Evolutionary conservation across 2,113 vertebrate genomes (phyloP).

Genomic region (Ctenomys sociabilis): DNA sequence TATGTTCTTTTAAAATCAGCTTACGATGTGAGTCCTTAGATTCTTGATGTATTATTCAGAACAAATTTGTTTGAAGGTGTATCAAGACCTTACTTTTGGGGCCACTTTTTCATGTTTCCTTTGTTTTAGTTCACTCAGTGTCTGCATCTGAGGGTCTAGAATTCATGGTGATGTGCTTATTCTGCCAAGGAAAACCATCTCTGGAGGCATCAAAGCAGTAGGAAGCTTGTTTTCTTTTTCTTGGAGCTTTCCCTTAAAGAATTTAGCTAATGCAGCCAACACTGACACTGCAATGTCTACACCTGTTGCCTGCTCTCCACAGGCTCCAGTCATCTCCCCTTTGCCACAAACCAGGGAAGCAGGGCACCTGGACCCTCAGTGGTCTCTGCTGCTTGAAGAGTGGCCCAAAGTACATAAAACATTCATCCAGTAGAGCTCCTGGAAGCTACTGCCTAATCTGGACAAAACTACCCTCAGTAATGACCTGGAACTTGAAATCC

Average conservation of each 20-base stretch:
- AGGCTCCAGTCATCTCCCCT: background rate
- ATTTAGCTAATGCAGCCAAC: background rate
- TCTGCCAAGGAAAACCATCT: background rate
- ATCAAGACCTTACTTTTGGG: conserved; percentile 4
- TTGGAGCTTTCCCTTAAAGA: conserved; percentile 11
- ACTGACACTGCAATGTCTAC: background rate
- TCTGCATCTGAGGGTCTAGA: conserved; percentile 37
- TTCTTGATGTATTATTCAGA: conserved; percentile 79
- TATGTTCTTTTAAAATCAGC: conserved; percentile 33
- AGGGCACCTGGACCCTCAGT: background rate
- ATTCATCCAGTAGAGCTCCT: background rate
- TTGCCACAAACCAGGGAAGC: background rate
- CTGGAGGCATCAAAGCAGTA: conserved; percentile 46
- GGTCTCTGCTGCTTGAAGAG: background rate
- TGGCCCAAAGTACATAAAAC: background rate
- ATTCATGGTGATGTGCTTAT: conserved; percentile 37
- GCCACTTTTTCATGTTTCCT: conserved; percentile 58
- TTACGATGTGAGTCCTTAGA: conserved; percentile 64
- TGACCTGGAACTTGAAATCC: background rate
- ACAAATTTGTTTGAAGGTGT: conserved; percentile 62
- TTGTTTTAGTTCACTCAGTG: conserved; percentile 54
- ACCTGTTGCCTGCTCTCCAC: background rate
- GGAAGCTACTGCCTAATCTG: background rate
- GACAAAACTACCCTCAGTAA: conserved; percentile 3
- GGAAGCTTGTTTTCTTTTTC: background rate